phyloP scores from a whole-genome alignment of 1,140 invertebrate genomes.

The Platorchestia sp. region DNA sequence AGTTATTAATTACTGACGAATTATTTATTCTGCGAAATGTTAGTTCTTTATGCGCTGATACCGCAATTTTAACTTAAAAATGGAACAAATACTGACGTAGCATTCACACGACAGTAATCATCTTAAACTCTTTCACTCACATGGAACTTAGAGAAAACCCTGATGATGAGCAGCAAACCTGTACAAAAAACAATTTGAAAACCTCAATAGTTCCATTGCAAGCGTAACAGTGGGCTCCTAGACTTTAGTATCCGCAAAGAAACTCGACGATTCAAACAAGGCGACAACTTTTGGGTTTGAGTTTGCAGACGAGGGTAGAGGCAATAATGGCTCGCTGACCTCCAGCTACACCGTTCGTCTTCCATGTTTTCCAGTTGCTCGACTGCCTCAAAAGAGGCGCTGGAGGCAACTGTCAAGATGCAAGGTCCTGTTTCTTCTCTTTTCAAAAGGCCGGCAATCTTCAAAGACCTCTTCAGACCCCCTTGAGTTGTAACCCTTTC shows the following conservation, averaged over 20 bases:
- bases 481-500: neutral
- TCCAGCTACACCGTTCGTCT: neutral
- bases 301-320: neutral
- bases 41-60: no score
- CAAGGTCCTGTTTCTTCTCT: neutral
- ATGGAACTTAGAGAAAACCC: no score
- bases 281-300: neutral
- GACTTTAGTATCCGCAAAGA: neutral
- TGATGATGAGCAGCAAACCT: no score
- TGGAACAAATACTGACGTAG: no score
- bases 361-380: neutral
- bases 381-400: neutral
- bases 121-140: no score
- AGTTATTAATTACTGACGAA: no score
- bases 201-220: no score
- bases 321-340: neutral
- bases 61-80: no score
- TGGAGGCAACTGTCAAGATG: neutral
- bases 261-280: neutral
- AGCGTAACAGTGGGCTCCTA: no score
- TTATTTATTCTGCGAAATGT: no score
- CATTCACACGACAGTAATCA: no score
- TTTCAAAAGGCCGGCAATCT: neutral
- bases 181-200: no score
- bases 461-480: neutral